Evolutionary conservation across 2,797 vertebrate species (phyloP).

Genomic region (Tragelaphus eurycerus): DNA sequence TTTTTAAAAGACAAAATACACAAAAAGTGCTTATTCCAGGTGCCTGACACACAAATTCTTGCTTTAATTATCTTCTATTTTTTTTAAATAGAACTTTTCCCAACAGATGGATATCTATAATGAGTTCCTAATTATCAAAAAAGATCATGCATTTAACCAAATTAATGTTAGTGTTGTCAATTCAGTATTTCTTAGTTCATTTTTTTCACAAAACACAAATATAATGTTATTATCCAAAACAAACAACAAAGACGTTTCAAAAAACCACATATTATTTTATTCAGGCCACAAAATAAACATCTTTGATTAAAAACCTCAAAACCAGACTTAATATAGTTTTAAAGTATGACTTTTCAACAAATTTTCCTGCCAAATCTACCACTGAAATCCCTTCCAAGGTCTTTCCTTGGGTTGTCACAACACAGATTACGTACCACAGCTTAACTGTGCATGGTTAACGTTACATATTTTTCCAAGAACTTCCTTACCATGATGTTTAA

Average conservation of each 20-base stretch:
- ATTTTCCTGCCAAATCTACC: not conserved
- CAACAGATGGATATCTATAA: not conserved
- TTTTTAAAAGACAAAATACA: conserved; percentile 24
- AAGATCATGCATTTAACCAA: conserved; percentile 35
- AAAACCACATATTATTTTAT: not conserved
- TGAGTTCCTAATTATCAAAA: not conserved
- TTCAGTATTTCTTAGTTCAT: not conserved
- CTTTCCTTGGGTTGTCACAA: not conserved
- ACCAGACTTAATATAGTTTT: not conserved
- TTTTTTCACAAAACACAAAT: conserved; percentile 22
- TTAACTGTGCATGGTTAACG: not conserved
- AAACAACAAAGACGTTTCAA: not conserved
- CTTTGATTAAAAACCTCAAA: conserved; percentile 21
- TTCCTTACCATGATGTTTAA: not conserved
- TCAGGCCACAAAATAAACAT: not conserved
- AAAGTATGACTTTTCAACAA: not conserved
- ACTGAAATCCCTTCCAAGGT: not conserved
- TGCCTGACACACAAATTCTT: not conserved
- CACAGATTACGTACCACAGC: not conserved
- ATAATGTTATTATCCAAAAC: not conserved
- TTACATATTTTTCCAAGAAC: not conserved
- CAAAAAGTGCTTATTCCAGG: not conserved
- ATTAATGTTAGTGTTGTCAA: not conserved
- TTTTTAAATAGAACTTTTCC: conserved; percentile 34
- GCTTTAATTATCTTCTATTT: not conserved